Evolutionary conservation across 2,113 vertebrate genomes (phyloP).

Genomic region (Paedocypris sp.): DNA sequence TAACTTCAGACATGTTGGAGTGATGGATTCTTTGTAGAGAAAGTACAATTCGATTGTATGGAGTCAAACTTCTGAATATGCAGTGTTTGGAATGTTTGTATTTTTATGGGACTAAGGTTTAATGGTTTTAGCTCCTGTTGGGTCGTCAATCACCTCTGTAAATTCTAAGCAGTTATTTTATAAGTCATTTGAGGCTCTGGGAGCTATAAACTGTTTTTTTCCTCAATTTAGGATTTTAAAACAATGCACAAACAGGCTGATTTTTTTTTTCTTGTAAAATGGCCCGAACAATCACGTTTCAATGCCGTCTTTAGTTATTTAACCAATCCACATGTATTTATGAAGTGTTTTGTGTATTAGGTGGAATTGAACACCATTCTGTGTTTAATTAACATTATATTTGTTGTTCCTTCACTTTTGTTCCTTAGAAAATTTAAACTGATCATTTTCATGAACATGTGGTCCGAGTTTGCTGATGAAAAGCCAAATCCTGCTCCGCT

Average conservation of each 20-base stretch:
- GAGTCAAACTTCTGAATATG: too few relatives aligned
- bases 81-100: too few relatives aligned
- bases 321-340: constrained; percentile 11
- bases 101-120: neutral
- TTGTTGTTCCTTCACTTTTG: constrained; percentile 3
- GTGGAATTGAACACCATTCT: too few relatives aligned
- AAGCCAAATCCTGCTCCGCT: neutral
- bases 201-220: neutral
- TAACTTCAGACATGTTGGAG: too few relatives aligned
- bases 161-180: neutral
- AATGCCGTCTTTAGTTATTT: constrained; percentile 18
- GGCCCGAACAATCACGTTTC: too few relatives aligned
- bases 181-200: constrained; percentile 21
- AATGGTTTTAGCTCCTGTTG: neutral
- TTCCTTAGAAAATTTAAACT: neutral
- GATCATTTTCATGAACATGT: neutral
- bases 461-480: constrained; percentile 2
- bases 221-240: neutral
- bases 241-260: too few relatives aligned
- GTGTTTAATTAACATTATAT: neutral
- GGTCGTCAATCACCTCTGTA: neutral
- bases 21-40: too few relatives aligned
- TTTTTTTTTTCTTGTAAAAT: too few relatives aligned
- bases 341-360: constrained; percentile 19
- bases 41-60: too few relatives aligned